Base-by-base conservation (phyloP, 2,113 vertebrate genomes). In the Crotalus horridus region DNA sequence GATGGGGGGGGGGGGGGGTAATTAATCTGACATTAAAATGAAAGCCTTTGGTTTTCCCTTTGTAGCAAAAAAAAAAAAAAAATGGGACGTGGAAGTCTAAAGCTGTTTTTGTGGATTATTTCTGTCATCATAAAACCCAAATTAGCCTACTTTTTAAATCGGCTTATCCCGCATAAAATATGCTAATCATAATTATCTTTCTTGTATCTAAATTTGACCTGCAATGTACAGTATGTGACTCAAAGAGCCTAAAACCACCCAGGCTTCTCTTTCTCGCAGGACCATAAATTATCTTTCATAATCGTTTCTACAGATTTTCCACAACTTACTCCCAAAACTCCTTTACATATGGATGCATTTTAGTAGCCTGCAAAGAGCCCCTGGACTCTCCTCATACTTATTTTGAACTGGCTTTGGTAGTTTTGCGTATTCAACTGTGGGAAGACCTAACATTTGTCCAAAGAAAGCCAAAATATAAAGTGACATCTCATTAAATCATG, bases 151-250 rank as follows among this genome's bases (percentile, higher is more conserved):
- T 91, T 17, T 58, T 56, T 58, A 55, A 58, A 85, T 29, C 7
- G 15, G 54, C 24, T 91, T 55, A 58, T n/a, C 29, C 20, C 4
- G 0, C 4, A 54, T 0, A 9, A 8, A 23, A 74, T 43, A 61
- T 12, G 11, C 2, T 56, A 6, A 26, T 20, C 39, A n/a, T 23
- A 23, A 59, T 15, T 56, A 87, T 55, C 21, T 55, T 92, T 46
- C 43, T 20, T 92, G 43, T 39, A 59, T n/a, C 48, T 26, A 58
- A 26, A 81, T 2, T 29, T 7, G 46, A 54, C 5, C 1, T 9
- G 20, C n/a, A 89, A 51, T 48, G 23, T 91, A 69, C 64, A 33
- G 29, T 69, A 43, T 29, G 46, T 39, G 24, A 56, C 46, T 4
- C 74, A 81, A 54, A 29, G 69, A 48, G 17, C 64, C 21, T 85